Evolutionary conservation across 2,113 vertebrate genomes (phyloP), one percentile per base, ranked within the genome.

Genomic region (Oxygymnocypris stewartii): DNA sequence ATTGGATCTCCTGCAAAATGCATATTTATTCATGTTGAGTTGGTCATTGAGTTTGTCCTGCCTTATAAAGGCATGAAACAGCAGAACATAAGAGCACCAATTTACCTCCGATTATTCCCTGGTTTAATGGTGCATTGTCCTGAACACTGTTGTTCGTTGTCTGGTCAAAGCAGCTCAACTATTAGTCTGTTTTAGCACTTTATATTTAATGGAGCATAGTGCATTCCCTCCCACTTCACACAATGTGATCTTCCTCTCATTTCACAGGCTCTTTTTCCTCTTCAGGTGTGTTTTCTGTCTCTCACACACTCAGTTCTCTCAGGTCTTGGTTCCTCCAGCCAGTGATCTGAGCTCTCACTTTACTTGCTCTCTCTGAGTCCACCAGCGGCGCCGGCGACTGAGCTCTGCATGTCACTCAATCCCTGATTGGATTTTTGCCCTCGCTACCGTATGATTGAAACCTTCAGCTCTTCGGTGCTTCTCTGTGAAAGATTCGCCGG

Each of bases 321-420:
- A n/a, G 54, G 54, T 79, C 31, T 54, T 54, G 14, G 75, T 78
- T 78, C 25, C 13, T 78, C 25, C 47, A 54, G 76, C n/a, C 51
- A 31, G 75, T 77, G 75, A 78, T 51, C 16, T n/a, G 13, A 77
- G 75, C 5, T 57, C 28, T n/a, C n/a, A n/a, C n/a, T n/a, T n/a
- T n/a, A n/a, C n/a, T n/a, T n/a, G n/a, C n/a, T 63, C 51, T 80
- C 51, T 42, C 54, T 42, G 35, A n/a, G 78, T 80, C n/a, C 78
- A 79, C 49, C 76, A 25, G 51, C 23, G 51, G 77, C 49, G 9
- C 28, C 23, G 51, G 77, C 49, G 9, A 57, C 18, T 13, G 54
- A 80, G 54, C 37, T 63, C 16, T 44, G 18, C 6, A 20, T 65
- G 79, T 81, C 79, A 67, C 54, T 79, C 54, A 61, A 0, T 44